Evolutionary conservation across 2,888 invertebrate species (phyloP).

Genomic region (Oligia strigilis): DNA sequence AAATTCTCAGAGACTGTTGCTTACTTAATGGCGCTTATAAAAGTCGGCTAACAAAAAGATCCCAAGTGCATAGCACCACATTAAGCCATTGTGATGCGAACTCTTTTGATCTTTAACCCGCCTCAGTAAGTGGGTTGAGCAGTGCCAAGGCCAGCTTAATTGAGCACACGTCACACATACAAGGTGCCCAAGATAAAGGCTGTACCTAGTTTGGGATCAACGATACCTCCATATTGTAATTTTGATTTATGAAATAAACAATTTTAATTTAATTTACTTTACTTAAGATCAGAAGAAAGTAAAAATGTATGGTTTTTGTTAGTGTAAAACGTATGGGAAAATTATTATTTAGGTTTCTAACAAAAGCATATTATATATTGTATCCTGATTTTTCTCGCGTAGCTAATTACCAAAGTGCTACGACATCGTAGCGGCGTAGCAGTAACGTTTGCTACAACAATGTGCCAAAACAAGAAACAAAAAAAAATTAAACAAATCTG

Average conservation of each 20-base stretch:
- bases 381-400: neutral
- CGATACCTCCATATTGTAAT: too few species aligned
- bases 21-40: conserved; percentile 38
- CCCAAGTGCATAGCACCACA: conserved; percentile 47
- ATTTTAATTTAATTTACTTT: too few species aligned
- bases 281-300: conserved; percentile 6
- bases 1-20: conserved; percentile 37
- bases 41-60: conserved; percentile 48
- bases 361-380: neutral
- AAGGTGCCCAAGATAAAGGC: too few species aligned
- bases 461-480: neutral
- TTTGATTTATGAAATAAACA: too few species aligned
- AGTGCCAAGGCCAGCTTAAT: conserved; percentile 59
- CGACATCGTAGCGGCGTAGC: conserved; percentile 13
- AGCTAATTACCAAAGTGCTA: conserved; percentile 15
- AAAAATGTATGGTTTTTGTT: neutral
- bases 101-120: conserved; percentile 57
- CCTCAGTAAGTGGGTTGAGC: conserved; percentile 43
- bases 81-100: conserved; percentile 53
- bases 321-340: neutral
- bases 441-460: neutral
- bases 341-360: neutral
- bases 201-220: too few species aligned
- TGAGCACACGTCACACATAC: conserved; percentile 27
- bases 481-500: too few species aligned